phyloP scores from a whole-genome alignment of 2,113 vertebrate genomes.

The Aythya baeri region DNA sequence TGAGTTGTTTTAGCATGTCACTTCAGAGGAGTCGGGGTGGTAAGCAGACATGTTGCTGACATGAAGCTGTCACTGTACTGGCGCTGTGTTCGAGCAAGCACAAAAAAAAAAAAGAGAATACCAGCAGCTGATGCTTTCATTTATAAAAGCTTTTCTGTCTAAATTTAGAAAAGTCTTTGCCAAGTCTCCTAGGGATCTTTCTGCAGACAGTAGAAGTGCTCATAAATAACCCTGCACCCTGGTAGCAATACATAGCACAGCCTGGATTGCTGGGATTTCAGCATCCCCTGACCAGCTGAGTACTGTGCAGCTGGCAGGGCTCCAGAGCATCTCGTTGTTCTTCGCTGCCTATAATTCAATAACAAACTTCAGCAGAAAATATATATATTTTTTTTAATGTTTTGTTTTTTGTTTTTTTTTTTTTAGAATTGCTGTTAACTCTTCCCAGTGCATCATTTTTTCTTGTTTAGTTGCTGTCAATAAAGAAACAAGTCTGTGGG shows the following conservation, averaged over 20 bases:
- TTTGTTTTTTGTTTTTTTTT: slow-evolving; percentile 7
- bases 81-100: neutral
- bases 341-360: neutral
- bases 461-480: neutral
- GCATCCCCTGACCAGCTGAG: slow-evolving; percentile 44
- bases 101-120: neutral
- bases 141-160: slow-evolving; percentile 47
- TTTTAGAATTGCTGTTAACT: neutral
- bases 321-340: neutral
- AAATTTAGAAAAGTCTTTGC: slow-evolving; percentile 59
- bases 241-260: neutral
- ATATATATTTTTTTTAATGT: too few species aligned
- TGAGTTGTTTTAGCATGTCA: neutral
- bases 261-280: slow-evolving; percentile 57
- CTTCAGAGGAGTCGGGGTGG: neutral
- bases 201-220: slow-evolving; percentile 25
- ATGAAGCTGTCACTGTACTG: neutral
- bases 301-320: slow-evolving; percentile 39
- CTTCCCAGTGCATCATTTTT: neutral
- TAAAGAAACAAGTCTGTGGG: neutral
- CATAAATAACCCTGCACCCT: slow-evolving; percentile 42
- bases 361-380: neutral
- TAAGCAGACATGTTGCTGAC: neutral
- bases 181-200: slow-evolving; percentile 48
- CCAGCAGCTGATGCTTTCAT: slow-evolving; percentile 30